Conservation (phyloP, 1,140 invertebrate species). For the Ctenoplectra terminalis region DNA sequence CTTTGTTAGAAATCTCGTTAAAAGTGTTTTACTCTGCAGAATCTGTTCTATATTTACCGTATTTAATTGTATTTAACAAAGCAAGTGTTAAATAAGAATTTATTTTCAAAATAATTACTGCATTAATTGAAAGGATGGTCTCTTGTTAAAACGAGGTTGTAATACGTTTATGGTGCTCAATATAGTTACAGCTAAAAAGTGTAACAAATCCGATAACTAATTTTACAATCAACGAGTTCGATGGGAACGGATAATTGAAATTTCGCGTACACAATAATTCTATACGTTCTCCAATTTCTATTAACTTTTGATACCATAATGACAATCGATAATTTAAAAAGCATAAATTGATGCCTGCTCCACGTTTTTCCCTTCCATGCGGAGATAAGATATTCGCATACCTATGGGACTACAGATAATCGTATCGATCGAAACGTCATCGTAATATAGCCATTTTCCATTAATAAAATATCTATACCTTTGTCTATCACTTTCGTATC, state of each 20-base stretch:
- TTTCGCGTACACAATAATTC: too few species aligned
- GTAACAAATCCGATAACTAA: too few species aligned
- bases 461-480: neutral
- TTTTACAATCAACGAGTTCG: neutral
- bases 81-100: neutral
- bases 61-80: neutral
- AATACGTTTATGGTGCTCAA: neutral
- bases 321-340: neutral
- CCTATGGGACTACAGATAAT: conserved; percentile 3
- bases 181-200: neutral
- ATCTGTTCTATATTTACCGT: neutral
- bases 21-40: neutral
- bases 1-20: neutral
- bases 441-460: neutral
- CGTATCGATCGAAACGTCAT: neutral
- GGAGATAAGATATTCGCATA: conserved; percentile 36
- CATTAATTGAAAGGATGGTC: neutral
- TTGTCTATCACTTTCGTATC: neutral
- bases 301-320: neutral
- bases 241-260: neutral
- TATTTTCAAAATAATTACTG: neutral
- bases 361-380: neutral
- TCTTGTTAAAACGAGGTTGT: neutral
- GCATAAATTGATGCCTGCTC: neutral
- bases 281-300: neutral